These are phyloP conservation scores for Drosophila atripex DNA, from an alignment of 2,888 invertebrate genomes.

Conservation along the genomic window DNA sequence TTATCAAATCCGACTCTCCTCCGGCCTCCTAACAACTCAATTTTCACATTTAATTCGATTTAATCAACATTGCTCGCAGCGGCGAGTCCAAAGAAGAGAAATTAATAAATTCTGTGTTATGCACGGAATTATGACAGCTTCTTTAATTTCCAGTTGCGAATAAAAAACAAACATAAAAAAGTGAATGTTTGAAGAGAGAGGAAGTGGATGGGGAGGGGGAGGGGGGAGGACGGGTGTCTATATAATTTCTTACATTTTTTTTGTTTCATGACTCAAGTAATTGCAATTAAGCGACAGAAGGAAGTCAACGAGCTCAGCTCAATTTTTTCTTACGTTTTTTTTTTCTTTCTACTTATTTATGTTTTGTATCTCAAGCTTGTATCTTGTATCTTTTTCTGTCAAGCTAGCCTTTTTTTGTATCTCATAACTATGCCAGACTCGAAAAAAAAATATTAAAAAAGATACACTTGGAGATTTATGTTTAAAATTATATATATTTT, in stretches of 20 bases:
- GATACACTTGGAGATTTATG: neutral
- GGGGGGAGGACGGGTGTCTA: neutral
- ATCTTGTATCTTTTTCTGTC: neutral
- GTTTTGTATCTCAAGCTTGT: conserved; percentile 6
- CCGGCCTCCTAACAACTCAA: conserved; percentile 61
- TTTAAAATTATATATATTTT: neutral
- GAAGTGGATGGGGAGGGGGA: neutral
- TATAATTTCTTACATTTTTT: conserved; percentile 6
- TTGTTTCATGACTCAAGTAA: conserved; percentile 61
- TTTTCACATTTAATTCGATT: conserved; percentile 65
- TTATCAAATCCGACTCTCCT: conserved; percentile 40
- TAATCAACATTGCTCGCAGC: conserved; percentile 50
- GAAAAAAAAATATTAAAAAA: neutral
- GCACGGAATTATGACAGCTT: conserved; percentile 66
- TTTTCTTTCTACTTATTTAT: conserved; percentile 17
- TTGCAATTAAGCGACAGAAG: conserved; percentile 71
- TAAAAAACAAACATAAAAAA: conserved; percentile 14
- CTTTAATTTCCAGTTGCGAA: conserved; percentile 62
- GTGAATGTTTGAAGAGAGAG: conserved; percentile 20
- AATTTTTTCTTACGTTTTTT: conserved; percentile 22
- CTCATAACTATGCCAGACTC: conserved; percentile 22
- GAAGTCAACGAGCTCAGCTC: conserved; percentile 57
- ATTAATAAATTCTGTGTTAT: conserved; percentile 26
- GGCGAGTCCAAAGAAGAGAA: conserved; percentile 16
- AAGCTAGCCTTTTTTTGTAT: neutral